phyloP scores from a whole-genome alignment of 2,113 vertebrate genomes.

The Montifringilla adamsi region DNA sequence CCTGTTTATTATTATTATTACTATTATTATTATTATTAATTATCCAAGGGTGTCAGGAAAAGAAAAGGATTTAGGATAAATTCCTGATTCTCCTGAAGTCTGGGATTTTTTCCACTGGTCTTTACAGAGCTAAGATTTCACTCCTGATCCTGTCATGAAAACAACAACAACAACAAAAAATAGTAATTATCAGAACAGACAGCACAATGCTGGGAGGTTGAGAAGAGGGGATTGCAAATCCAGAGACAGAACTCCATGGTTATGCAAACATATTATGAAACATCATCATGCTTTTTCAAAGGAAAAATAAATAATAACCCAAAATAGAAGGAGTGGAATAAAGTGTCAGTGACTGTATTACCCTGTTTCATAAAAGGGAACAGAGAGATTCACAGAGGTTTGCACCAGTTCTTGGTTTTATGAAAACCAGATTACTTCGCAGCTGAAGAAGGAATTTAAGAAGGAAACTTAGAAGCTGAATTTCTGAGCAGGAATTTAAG shows the following conservation, averaged over 20 bases:
- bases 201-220: neutral
- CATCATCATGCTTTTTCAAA: neutral
- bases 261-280: conserved; percentile 39
- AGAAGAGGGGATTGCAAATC: neutral
- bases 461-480: neutral
- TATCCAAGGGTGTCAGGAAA: neutral
- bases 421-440: neutral
- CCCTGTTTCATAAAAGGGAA: neutral
- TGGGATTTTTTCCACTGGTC: neutral
- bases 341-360: neutral
- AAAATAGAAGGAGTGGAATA: conserved; percentile 13
- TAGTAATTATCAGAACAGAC: neutral
- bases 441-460: neutral
- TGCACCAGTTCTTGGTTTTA: neutral
- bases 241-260: neutral
- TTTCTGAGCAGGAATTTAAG: neutral
- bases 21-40: neutral
- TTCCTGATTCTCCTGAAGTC: neutral
- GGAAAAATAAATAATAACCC: neutral
- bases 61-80: neutral
- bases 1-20: too few species aligned
- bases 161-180: neutral
- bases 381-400: neutral
- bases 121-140: neutral
- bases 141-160: neutral